Base-by-base conservation (phyloP, 92 coral and sea anemone species). In the Zoanthus gigantus region DNA sequence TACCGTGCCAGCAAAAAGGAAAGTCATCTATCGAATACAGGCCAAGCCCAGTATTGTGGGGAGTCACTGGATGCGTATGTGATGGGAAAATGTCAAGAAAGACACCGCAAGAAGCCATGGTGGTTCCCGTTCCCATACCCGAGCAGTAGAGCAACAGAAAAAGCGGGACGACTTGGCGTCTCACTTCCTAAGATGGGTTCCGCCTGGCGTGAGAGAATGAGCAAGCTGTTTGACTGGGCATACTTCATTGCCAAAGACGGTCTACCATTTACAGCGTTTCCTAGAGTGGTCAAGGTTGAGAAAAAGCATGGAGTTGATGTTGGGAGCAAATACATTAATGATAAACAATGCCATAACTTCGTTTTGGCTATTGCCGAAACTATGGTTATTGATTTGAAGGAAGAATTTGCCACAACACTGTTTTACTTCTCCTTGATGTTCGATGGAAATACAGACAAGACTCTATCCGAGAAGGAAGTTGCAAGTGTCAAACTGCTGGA, bases 151-250 rank as follows among this genome's bases (percentile, higher is more conserved):
- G 81, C 81, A 76, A 76, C 63, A 44, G 48, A 76, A 76, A 17
- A 76, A 76, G 18, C 46, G 65, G 81, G 81, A 76, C 7, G 30
- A 18, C 30, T 45, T 74, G 78, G 57, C 10, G 8, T 74, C 66
- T 23, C 81, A 76, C 8, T 52, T 76, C 9, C 48, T 76, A 53
- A 76, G 46, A 76, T 76, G 66, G 81, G 44, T 5, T 18, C 18
- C 3, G 81, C 81, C 66, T 50, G 66, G 81, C 66, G 46, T 76
- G 17, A 50, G 15, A 9, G 65, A 50, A 76, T 76, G 81, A 13
- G 78, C 53, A 74, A 74, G 78, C 78, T 74, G 78, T 74, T 74
- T 74, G 78, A 74, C 78, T 74, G 78, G 78, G 78, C 78, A 74
- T 74, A 74, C 30, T 74, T 74, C 28, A 18, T 74, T 74, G 57